Evolutionary conservation across 2,113 vertebrate species (phyloP), one percentile per base, ranked within the genome.

Genomic region (Sarotherodon lohbergeri): DNA sequence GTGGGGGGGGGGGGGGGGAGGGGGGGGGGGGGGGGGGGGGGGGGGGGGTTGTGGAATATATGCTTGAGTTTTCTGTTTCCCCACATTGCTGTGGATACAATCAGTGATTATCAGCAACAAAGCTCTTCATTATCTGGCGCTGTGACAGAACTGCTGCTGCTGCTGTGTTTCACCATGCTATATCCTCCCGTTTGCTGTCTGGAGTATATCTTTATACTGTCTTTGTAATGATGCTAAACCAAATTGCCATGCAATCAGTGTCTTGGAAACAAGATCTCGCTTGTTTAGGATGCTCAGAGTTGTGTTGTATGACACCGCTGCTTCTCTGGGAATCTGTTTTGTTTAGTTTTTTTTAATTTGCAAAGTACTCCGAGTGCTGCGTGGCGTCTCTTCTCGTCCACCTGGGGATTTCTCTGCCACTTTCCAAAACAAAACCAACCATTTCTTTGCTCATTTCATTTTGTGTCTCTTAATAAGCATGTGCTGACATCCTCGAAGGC

Each of bases 231-330:
- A 19, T 87, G 68, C 86, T 56, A 34, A 66, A 80, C 32, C 71
- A 66, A 66, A 85, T 90, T 79, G 63, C 27, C 34, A 66, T 82
- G 86, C 80, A 89, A 66, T 91, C 84, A 91, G 24, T 27, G 36
- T 78, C 46, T n/a, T 76, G 56, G 63, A 66, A 89, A 84, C 85
- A 68, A 87, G 83, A 81, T 82, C 55, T 24, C 7, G 11, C 56
- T 82, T 56, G 59, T 88, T 84, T 54, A 43, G 34, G 39, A 80
- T 43, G 79, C 80, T 81, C 55, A 6, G 29, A 52, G 32, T 55
- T 80, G 63, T 56, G 41, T 80, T 87, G 59, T 52, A 36, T 22
- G 55, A 55, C 50, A 41, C 48, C 34, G 12, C 56, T 66, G 78
- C 46, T 55, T 90, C 86, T 39, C 17, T 43, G 73, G 71, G 39